Conservation (phyloP, 2,113 vertebrate species). For the Climacteris rufus region DNA sequence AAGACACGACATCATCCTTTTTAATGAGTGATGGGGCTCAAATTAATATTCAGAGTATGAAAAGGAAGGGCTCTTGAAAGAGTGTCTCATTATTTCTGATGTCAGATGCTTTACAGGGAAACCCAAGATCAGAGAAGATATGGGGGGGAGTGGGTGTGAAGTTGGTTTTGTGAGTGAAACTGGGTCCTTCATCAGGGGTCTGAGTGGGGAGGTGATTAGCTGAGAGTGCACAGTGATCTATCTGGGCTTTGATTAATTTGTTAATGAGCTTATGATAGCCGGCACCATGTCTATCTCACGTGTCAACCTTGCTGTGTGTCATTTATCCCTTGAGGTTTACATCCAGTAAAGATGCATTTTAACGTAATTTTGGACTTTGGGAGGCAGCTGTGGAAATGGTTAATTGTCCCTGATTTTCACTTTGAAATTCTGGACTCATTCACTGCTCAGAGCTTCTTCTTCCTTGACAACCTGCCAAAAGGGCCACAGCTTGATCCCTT, state of each 20-base stretch:
- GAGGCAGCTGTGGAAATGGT: background rate
- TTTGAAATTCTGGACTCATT: background rate
- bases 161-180: background rate
- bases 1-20: background rate
- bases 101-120: background rate
- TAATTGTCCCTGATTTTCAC: background rate
- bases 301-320: background rate
- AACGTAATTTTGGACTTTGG: background rate
- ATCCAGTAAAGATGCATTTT: background rate
- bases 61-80: background rate
- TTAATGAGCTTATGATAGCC: background rate
- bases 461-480: background rate
- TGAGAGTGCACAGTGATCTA: background rate
- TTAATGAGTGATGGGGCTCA: slow-evolving; percentile 3
- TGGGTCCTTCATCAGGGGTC: background rate
- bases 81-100: slow-evolving; percentile 33
- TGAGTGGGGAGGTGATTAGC: background rate
- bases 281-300: background rate
- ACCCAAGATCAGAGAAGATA: slow-evolving; percentile 24
- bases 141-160: background rate
- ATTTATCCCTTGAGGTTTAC: background rate
- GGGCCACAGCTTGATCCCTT: background rate
- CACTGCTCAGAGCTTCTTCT: background rate
- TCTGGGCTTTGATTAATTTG: slow-evolving; percentile 40
- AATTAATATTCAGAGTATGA: slow-evolving; percentile 5